Conservation (phyloP, 2,797 vertebrate genomes). For the Bufotes viridis region DNA sequence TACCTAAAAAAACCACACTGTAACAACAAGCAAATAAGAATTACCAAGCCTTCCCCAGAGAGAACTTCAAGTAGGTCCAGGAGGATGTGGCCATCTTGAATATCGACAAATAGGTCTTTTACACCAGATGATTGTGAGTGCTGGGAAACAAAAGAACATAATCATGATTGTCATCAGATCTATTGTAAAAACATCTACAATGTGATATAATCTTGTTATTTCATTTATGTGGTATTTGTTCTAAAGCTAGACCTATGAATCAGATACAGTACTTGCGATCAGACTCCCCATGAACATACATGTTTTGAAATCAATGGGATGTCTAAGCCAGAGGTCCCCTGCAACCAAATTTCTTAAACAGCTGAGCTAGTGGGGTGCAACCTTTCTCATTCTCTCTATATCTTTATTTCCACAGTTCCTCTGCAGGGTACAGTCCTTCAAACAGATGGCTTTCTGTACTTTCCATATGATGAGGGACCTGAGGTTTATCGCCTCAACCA, state of each 20-base stretch:
- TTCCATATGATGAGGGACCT: too few relatives aligned
- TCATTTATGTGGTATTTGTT: not conserved
- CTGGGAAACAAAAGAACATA: constrained; percentile 71
- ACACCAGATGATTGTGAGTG: constrained; percentile 79
- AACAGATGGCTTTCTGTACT: too few relatives aligned
- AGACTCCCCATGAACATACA: too few relatives aligned
- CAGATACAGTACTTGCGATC: not conserved
- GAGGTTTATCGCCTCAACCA: too few relatives aligned
- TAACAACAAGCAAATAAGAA: constrained; percentile 38
- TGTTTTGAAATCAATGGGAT: too few relatives aligned
- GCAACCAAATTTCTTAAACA: too few relatives aligned
- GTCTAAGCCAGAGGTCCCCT: too few relatives aligned
- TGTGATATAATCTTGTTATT: not conserved
- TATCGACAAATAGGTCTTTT: constrained; percentile 86
- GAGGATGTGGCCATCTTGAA: constrained; percentile 86
- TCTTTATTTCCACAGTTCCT: too few relatives aligned
- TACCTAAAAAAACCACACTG: not conserved
- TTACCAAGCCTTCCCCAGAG: constrained; percentile 89
- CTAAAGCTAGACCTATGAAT: not conserved
- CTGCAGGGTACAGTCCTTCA: too few relatives aligned
- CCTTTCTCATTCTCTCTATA: too few relatives aligned
- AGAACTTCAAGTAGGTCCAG: constrained; percentile 95
- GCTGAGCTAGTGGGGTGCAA: too few relatives aligned
- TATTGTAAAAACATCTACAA: not conserved
- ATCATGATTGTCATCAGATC: not conserved